phyloP scores from a whole-genome alignment of 2,888 invertebrate genomes.

The Ichneumoninae sp. region DNA sequence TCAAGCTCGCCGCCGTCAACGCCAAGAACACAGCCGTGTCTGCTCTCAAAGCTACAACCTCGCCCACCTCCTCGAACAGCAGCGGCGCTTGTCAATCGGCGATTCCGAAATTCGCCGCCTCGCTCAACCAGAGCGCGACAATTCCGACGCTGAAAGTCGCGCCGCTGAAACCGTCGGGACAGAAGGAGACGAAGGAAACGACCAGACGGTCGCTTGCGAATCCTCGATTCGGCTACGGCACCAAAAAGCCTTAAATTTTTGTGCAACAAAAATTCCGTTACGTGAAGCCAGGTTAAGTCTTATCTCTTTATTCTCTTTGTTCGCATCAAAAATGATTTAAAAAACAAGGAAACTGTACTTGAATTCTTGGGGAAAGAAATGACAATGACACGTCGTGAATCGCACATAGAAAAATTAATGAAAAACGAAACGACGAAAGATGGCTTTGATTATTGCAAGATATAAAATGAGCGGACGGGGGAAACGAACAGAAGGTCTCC shows the following conservation, averaged over 20 bases:
- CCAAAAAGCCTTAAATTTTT: background rate
- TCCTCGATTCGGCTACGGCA: constrained; percentile 1
- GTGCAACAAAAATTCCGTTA: background rate
- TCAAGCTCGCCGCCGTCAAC: constrained; percentile 44
- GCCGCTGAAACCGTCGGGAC: background rate
- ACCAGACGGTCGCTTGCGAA: background rate
- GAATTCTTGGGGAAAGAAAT: too few relatives aligned
- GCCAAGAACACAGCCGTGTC: background rate
- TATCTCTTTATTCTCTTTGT: too few relatives aligned
- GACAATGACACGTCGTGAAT: too few relatives aligned
- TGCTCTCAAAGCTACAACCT: constrained; percentile 22
- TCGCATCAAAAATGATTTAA: too few relatives aligned
- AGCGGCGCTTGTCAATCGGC: background rate
- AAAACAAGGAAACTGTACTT: too few relatives aligned
- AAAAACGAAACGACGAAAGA: too few relatives aligned
- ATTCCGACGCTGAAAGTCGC: constrained; percentile 13
- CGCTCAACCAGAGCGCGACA: background rate
- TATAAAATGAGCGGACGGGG: too few relatives aligned
- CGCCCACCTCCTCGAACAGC: background rate
- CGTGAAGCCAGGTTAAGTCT: too few relatives aligned
- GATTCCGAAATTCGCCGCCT: background rate
- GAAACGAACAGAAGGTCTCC: too few relatives aligned
- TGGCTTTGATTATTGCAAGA: too few relatives aligned
- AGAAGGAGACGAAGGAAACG: background rate
- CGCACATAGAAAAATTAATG: too few relatives aligned